phyloP scores from a whole-genome alignment of 2,888 invertebrate species.

The Mesorhabditis spiculigera region DNA sequence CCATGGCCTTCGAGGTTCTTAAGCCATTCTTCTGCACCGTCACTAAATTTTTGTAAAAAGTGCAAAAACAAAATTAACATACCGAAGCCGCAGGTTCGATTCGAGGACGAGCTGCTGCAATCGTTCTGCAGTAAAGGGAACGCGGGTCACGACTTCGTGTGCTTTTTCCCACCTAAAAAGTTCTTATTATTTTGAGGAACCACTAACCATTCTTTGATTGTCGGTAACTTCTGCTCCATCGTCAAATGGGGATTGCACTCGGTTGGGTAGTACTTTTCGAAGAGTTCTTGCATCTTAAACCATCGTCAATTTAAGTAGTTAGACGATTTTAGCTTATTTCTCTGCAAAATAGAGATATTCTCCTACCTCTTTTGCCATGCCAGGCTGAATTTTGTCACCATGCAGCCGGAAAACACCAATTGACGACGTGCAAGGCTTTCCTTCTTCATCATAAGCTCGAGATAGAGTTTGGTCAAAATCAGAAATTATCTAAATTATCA shows the following conservation, averaged over 20 bases:
- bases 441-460: background rate
- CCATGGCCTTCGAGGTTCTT: background rate
- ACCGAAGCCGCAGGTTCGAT: background rate
- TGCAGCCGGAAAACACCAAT: background rate
- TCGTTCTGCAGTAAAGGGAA: background rate
- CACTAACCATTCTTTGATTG: background rate
- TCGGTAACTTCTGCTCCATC: background rate
- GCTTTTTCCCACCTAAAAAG: background rate
- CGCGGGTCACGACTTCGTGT: background rate
- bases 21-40: background rate
- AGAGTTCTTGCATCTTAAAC: background rate
- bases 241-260: background rate
- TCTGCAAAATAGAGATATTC: too few species aligned
- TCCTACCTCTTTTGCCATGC: background rate
- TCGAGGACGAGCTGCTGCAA: background rate
- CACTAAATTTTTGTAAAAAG: background rate
- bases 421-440: background rate
- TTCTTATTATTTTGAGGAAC: too few species aligned
- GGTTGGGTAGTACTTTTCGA: background rate
- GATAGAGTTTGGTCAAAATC: background rate
- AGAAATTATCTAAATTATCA: background rate
- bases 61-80: background rate
- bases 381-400: background rate
- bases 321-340: background rate
- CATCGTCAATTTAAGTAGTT: too few species aligned